Conservation (phyloP, 2,888 invertebrate genomes). For the Lochmaea crataegi region DNA sequence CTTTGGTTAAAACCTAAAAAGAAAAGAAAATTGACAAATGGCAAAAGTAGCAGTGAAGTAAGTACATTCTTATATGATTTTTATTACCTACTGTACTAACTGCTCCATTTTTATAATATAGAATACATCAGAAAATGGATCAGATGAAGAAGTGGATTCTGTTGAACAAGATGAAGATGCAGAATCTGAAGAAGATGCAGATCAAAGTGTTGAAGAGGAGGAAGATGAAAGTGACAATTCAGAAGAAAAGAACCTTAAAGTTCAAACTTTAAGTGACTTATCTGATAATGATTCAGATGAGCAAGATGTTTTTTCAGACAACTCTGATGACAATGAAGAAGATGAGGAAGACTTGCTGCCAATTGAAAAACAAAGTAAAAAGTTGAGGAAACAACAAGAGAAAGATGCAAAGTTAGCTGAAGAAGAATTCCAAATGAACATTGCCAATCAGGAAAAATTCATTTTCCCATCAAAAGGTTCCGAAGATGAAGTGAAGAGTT, state of each 20-base stretch:
- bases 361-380: slow-evolving; percentile 86
- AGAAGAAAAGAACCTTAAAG: slow-evolving; percentile 50
- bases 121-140: slow-evolving; percentile 21
- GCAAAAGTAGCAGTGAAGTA: slow-evolving; percentile 55
- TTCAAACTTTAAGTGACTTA: slow-evolving; percentile 56
- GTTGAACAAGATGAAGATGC: slow-evolving; percentile 41
- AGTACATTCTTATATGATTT: background rate
- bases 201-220: slow-evolving; percentile 57
- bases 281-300: slow-evolving; percentile 62
- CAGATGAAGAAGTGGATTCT: slow-evolving; percentile 50
- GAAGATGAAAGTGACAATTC: slow-evolving; percentile 23
- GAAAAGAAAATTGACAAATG: slow-evolving; percentile 55
- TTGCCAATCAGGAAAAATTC: slow-evolving; percentile 80
- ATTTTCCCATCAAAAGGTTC: slow-evolving; percentile 83
- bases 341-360: slow-evolving; percentile 80
- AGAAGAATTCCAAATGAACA: slow-evolving; percentile 85
- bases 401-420: slow-evolving; percentile 79
- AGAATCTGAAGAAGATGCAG: slow-evolving; percentile 49
- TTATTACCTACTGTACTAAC: too few species aligned
- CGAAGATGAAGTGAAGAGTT: slow-evolving; percentile 75
- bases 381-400: slow-evolving; percentile 79
- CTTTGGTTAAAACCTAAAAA: slow-evolving; percentile 76
- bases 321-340: slow-evolving; percentile 56
- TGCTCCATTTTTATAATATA: background rate
- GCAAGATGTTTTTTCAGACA: slow-evolving; percentile 51